These are phyloP conservation scores for Eucidaris tribuloides DNA, from an alignment of 35 echinoderm and acorn worm species.

Conservation along the genomic window DNA sequence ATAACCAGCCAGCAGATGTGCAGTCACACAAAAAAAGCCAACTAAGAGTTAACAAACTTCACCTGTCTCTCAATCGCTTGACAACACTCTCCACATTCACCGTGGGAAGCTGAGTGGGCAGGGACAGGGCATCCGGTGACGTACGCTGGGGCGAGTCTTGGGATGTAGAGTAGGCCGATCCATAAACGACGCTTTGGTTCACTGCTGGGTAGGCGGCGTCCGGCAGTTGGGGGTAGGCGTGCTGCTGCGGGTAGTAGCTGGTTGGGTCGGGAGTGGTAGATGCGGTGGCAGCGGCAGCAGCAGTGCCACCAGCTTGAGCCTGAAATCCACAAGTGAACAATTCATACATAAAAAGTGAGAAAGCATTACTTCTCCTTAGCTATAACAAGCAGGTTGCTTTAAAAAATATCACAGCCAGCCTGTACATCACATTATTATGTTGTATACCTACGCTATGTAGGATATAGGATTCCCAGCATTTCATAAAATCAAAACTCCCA, in stretches of 20 bases:
- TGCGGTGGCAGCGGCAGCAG: neutral
- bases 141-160: neutral
- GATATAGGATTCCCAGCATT: no score
- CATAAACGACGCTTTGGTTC: constrained; percentile 12
- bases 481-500: no score
- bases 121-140: constrained; percentile 26
- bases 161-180: constrained; percentile 7
- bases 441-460: no score
- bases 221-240: constrained; percentile 43
- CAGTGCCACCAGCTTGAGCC: constrained; percentile 5
- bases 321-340: neutral
- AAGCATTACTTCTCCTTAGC: no score
- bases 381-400: no score
- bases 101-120: constrained; percentile 54
- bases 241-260: constrained; percentile 75
- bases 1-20: no score
- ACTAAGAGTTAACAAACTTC: no score
- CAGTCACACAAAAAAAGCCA: no score
- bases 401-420: no score
- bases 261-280: constrained; percentile 19
- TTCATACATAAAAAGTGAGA: neutral
- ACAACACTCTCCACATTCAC: constrained; percentile 68
- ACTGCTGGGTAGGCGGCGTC: constrained; percentile 16
- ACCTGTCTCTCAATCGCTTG: constrained; percentile 88
- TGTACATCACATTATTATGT: no score